Evolutionary conservation across 2,113 vertebrate species (phyloP).

Genomic region (Microtus pennsylvanicus): DNA sequence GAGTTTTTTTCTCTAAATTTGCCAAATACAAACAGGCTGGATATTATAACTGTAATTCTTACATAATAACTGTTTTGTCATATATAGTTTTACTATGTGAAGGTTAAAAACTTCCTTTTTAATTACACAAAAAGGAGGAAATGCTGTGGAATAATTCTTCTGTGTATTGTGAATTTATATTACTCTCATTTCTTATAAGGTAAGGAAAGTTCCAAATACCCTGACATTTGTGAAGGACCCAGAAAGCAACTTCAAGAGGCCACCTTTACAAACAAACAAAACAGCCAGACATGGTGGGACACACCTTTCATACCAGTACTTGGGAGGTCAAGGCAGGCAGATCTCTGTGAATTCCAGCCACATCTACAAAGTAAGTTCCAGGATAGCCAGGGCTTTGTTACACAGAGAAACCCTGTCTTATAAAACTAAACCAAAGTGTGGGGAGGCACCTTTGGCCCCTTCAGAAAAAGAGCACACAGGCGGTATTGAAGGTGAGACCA

Average conservation of each 20-base stretch:
- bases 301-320: not conserved
- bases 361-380: not conserved
- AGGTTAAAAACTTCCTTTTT: too few relatives aligned
- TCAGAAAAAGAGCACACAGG: slow-evolving; percentile 6
- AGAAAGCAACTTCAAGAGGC: slow-evolving; percentile 28
- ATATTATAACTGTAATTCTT: too few relatives aligned
- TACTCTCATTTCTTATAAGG: slow-evolving; percentile 22
- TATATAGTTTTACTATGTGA: too few relatives aligned
- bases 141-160: too few relatives aligned
- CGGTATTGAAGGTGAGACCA: not conserved
- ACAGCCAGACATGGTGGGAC: not conserved
- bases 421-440: not conserved
- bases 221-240: not conserved
- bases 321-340: not conserved
- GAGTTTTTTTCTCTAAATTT: too few relatives aligned
- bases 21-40: too few relatives aligned
- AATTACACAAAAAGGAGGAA: too few relatives aligned
- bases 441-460: not conserved
- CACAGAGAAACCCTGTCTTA: not conserved
- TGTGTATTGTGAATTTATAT: too few relatives aligned
- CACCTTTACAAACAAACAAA: not conserved
- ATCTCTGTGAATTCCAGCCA: not conserved
- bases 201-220: slow-evolving; percentile 36
- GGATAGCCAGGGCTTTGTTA: not conserved
- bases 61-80: too few relatives aligned